phyloP scores from a whole-genome alignment of 2,797 vertebrate species.

The Oryzias sinensis region DNA sequence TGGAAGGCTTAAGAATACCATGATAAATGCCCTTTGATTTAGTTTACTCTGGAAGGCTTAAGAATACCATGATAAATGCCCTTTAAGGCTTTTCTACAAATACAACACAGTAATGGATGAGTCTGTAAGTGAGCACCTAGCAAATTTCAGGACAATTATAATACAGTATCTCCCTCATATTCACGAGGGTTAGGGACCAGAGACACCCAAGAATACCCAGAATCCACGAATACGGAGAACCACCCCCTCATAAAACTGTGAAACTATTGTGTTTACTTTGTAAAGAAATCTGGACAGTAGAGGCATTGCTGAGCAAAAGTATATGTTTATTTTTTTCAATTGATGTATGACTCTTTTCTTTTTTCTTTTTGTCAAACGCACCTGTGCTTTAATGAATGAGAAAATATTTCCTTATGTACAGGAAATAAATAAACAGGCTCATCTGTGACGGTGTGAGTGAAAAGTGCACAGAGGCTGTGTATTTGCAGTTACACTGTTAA shows the following conservation, averaged over 20 bases:
- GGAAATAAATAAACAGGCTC: constrained; percentile 16
- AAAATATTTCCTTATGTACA: constrained; percentile 2
- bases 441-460: background rate
- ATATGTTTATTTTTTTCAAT: background rate
- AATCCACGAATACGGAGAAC: too few relatives aligned
- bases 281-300: background rate
- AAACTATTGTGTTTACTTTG: background rate
- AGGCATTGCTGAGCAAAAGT: constrained; percentile 13
- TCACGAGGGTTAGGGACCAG: too few relatives aligned
- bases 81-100: too few relatives aligned
- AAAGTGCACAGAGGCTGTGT: background rate
- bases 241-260: background rate
- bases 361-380: constrained; percentile 6
- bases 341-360: constrained; percentile 8
- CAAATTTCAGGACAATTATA: too few relatives aligned
- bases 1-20: too few relatives aligned
- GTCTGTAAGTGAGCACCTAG: too few relatives aligned
- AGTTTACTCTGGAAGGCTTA: too few relatives aligned
- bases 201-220: too few relatives aligned
- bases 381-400: constrained; percentile 19
- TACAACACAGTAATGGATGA: too few relatives aligned
- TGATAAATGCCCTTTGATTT: too few relatives aligned
- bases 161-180: too few relatives aligned
- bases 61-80: too few relatives aligned
- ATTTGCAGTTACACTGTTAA: constrained; percentile 15